Evolutionary conservation across 2,113 vertebrate species (phyloP), one percentile per base, ranked within the genome.

Genomic region (Epinephelus moara): DNA sequence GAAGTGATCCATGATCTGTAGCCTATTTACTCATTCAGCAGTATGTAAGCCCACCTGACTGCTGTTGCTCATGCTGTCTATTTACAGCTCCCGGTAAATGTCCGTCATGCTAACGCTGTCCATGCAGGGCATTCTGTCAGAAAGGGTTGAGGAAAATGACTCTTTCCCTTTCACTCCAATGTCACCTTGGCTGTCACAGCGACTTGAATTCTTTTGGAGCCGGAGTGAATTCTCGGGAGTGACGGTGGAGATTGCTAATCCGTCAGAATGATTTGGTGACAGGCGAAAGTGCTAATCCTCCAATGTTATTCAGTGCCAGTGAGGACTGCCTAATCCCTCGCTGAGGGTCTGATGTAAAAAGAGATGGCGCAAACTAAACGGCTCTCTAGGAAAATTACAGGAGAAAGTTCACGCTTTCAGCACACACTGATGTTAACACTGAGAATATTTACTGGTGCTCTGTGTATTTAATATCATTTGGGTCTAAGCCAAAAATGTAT

Each of bases 221-320:
- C 1, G 7, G 50, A 85, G 77, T 66, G 84, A 90, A 85, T 88
- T 86, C 85, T 80, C 47, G 1, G 42, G 75, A 74, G 86, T 76
- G 88, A 84, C 84, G 42, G 81, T 19, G 72, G 86, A 68, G 81
- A 90, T 76, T 78, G 86, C 80, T 94, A 93, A 93, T 91, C 93
- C 86, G 80, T 85, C 87, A 81, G 83, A 81, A 91, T 84, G 88
- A 92, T 91, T 91, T 93, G 89, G 87, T 93, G 91, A 92, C 84
- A 63, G 79, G 83, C 70, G 74, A 89, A 89, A 84, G 85, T 91
- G 85, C 79, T 93, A 94, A 94, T 94, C 93, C 93, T 75, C 68
- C 71, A 7, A 18, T 74, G 83, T 88, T 88, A 92, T 92, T 92
- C 93, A 87, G 81, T 70, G 81, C 66, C 82, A 69, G 86, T 45